Percentiles rank a stretch among this genome's conserved stretches.
These are phyloP conservation scores for Thysanoteuthis rhombus DNA, from an alignment of 2,888 invertebrate species.

Conservation along the genomic window DNA sequence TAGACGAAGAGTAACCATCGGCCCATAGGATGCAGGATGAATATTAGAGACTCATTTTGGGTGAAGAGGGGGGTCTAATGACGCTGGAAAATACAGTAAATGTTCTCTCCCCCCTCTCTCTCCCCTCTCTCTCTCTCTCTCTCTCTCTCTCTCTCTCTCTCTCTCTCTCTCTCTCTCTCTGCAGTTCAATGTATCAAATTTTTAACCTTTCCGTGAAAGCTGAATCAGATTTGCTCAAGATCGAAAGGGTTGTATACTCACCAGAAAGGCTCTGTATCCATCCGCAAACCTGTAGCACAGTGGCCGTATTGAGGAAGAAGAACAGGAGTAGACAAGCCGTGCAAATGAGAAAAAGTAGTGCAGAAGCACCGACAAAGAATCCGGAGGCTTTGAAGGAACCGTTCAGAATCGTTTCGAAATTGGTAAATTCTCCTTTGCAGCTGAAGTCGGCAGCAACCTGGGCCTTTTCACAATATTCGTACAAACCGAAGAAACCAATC, in stretches of 20 bases:
- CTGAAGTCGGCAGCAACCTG: slow-evolving; percentile 71
- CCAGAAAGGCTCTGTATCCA: slow-evolving; percentile 96
- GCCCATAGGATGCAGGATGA: too few relatives aligned
- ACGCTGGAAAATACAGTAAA: too few relatives aligned
- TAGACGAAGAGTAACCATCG: too few relatives aligned
- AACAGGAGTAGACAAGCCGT: slow-evolving; percentile 89
- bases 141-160: neutral
- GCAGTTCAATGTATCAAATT: neutral
- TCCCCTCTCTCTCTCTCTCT: neutral
- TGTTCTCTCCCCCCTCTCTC: too few relatives aligned
- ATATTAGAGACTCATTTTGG: too few relatives aligned
- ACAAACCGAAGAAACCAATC: slow-evolving; percentile 91
- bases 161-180: neutral
- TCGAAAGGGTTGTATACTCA: slow-evolving; percentile 69
- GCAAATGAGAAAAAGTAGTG: slow-evolving; percentile 82
- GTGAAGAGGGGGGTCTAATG: too few relatives aligned
- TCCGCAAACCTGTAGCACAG: slow-evolving; percentile 91
- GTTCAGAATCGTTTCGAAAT: slow-evolving; percentile 81
- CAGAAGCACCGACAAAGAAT: slow-evolving; percentile 86
- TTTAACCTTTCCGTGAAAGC: neutral
- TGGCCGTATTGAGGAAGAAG: slow-evolving; percentile 90
- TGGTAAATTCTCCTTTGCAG: slow-evolving; percentile 80
- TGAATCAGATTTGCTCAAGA: too few relatives aligned
- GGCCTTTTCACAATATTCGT: slow-evolving; percentile 82
- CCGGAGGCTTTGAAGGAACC: slow-evolving; percentile 87